phyloP scores from a whole-genome alignment of 2,797 vertebrate genomes.

The Aselliscus stoliczkanus region DNA sequence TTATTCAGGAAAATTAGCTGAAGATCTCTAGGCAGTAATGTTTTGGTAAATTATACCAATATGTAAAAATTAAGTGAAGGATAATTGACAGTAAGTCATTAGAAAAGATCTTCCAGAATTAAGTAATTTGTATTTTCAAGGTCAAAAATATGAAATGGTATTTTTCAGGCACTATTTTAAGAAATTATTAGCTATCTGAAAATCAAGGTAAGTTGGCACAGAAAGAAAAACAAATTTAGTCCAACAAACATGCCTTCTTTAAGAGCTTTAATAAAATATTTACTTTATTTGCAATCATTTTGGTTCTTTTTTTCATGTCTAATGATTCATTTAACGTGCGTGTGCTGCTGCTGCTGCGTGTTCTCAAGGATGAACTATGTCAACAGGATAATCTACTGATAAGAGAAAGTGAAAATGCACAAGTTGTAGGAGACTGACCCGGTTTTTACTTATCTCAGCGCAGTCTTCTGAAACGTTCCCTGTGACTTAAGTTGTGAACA shows the following conservation, averaged over 20 bases:
- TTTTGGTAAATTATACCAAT: constrained; percentile 26
- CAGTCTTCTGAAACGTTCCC: constrained; percentile 34
- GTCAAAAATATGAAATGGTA: not conserved
- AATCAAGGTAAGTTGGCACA: constrained; percentile 14
- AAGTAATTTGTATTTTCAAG: not conserved
- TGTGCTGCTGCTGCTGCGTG: not conserved
- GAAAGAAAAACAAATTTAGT: not conserved
- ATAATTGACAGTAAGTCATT: not conserved
- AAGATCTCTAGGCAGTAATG: constrained; percentile 62
- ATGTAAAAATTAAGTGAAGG: constrained; percentile 1
- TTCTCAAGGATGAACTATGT: not conserved
- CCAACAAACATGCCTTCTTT: not conserved
- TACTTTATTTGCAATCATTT: not conserved
- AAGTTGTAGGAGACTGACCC: not conserved
- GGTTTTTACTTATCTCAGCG: constrained; percentile 20
- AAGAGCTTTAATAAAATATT: not conserved
- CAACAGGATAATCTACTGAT: constrained; percentile 6
- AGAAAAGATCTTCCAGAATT: constrained; percentile 21
- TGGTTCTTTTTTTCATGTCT: not conserved
- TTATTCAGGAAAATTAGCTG: constrained; percentile 19
- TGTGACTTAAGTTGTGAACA: constrained; percentile 20
- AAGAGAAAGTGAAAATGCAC: constrained; percentile 34
- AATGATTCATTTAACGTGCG: not conserved
- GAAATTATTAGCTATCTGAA: constrained; percentile 20
- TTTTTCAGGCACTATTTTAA: constrained; percentile 35